Evolutionary conservation across 2,888 invertebrate genomes (phyloP).

Genomic region (Phyto melanocephala): DNA sequence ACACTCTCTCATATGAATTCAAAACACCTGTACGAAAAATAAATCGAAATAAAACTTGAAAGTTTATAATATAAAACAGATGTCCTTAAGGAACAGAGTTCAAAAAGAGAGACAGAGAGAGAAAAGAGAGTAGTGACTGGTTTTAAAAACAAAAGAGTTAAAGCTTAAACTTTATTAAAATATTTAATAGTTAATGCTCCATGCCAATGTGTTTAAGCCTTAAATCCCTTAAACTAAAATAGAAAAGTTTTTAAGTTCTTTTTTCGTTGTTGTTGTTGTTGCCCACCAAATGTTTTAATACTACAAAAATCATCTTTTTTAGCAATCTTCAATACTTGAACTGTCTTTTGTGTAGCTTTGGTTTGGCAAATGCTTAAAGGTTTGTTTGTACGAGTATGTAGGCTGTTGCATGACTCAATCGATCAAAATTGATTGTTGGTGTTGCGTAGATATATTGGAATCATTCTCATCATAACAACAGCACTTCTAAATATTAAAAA

Average conservation of each 20-base stretch:
- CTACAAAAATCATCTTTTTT: not conserved
- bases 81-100: slow-evolving; percentile 70
- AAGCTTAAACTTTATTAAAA: not conserved
- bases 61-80: slow-evolving; percentile 71
- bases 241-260: not conserved
- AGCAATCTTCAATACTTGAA: not conserved
- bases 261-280: not conserved
- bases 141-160: too few relatives aligned
- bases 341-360: not conserved
- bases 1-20: not conserved
- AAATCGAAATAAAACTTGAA: not conserved
- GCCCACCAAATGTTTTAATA: not conserved
- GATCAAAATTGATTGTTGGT: slow-evolving; percentile 53
- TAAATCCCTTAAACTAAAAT: not conserved
- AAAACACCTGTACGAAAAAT: slow-evolving; percentile 56
- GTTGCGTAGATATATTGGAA: slow-evolving; percentile 61
- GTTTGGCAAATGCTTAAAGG: not conserved
- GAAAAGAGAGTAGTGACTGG: not conserved
- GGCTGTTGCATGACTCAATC: slow-evolving; percentile 38
- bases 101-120: not conserved
- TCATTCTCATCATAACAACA: slow-evolving; percentile 39
- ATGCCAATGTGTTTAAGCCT: not conserved
- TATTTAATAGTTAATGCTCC: slow-evolving; percentile 2
- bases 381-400: not conserved
- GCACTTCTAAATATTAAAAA: slow-evolving; percentile 4